A percentile compares a stretch with the other conserved stretches of the same genome.
Evolutionary conservation across 2,797 vertebrate species (phyloP).

Genomic region (Merluccius polli): DNA sequence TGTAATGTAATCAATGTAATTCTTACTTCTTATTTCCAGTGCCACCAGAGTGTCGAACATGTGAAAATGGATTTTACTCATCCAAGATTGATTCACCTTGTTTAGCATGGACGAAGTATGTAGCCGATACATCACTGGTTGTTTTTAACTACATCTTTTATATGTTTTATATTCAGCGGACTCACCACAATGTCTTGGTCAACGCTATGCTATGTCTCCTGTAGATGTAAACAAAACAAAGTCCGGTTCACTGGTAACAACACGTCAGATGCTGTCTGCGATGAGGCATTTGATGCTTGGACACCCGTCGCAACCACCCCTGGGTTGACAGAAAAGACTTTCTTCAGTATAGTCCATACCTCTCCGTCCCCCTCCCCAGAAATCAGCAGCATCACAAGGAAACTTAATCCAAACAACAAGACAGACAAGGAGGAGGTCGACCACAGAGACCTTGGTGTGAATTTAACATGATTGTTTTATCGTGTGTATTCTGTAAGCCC

Average conservation of each 20-base stretch:
- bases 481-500: not conserved
- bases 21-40: slow-evolving; percentile 10
- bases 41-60: slow-evolving; percentile 41
- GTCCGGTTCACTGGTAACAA: slow-evolving; percentile 31
- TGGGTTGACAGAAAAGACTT: not conserved
- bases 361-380: not conserved
- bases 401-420: not conserved
- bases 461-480: not conserved
- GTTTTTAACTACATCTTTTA: not conserved
- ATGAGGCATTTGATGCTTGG: not conserved
- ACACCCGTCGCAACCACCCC: not conserved
- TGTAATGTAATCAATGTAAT: not conserved
- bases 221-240: slow-evolving; percentile 52
- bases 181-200: not conserved
- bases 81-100: not conserved
- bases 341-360: not conserved
- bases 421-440: no score
- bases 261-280: slow-evolving; percentile 47
- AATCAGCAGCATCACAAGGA: not conserved
- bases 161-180: not conserved
- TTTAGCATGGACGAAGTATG: slow-evolving; percentile 58
- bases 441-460: not conserved
- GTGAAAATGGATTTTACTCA: slow-evolving; percentile 49
- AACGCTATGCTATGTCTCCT: not conserved
- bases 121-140: not conserved